Conservation (phyloP, 1,140 invertebrate species). For the Vanessa atalanta region DNA sequence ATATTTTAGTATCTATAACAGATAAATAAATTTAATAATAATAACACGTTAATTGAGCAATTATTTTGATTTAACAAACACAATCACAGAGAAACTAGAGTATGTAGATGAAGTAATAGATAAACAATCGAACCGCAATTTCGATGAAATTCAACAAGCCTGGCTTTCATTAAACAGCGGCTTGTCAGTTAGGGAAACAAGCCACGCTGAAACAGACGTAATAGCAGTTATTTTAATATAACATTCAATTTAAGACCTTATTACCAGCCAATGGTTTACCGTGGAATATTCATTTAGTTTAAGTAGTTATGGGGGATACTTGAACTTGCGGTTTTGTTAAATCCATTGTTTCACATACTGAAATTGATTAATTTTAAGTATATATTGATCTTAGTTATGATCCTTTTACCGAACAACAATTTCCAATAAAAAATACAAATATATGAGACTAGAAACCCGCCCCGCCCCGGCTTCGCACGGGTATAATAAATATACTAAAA, state of each 20-base stretch:
- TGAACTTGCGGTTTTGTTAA: background rate
- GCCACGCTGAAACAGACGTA: background rate
- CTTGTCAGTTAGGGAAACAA: slow-evolving; percentile 22
- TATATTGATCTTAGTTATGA: too few relatives aligned
- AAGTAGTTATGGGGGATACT: background rate
- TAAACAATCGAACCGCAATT: slow-evolving; percentile 12
- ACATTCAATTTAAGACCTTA: background rate
- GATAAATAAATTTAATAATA: too few relatives aligned
- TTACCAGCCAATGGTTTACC: slow-evolving; percentile 7
- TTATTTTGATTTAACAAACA: too few relatives aligned
- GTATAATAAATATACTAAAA: too few relatives aligned
- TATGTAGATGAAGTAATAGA: background rate
- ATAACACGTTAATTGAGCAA: too few relatives aligned
- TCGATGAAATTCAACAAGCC: slow-evolving; percentile 1
- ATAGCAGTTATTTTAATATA: background rate
- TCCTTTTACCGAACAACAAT: too few relatives aligned
- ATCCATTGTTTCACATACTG: background rate
- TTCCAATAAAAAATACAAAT: too few relatives aligned
- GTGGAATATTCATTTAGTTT: background rate
- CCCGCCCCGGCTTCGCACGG: too few relatives aligned
- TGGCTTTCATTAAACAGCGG: slow-evolving; percentile 9
- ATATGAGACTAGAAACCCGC: too few relatives aligned
- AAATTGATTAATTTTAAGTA: too few relatives aligned
- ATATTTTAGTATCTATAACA: too few relatives aligned
- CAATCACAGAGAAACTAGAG: background rate